Percentiles rank a stretch among this genome's conserved stretches.
These are phyloP conservation scores for human (Homo sapiens) DNA, from an alignment of 2,113 vertebrate genomes.

Conservation along the genomic window GRCh38 chr11:19918501-19919000, in stretches of 20 bases:
- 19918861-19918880: not conserved
- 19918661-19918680: constrained; percentile 9
- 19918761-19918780: not conserved
- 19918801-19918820: not conserved
- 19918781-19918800: not conserved
- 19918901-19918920: not conserved
- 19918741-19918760: not conserved
- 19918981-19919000: not conserved
- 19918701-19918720: constrained; percentile 19
- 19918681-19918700: constrained; percentile 8
- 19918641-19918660: constrained; percentile 49
- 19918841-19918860: not conserved
- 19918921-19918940: not conserved
- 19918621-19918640: constrained; percentile 14
- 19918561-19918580: constrained; percentile 17
- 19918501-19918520: not conserved
- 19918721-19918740: constrained; percentile 15
- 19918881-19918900: not conserved
- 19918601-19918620: constrained; percentile 35
- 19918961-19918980: not conserved
- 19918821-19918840: not conserved
- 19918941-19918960: not conserved
- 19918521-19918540: not conserved
- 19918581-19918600: not conserved
- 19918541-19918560: constrained; percentile 21